Percentiles rank a stretch among this genome's conserved stretches.
phyloP scores from a whole-genome alignment of 53 echinoderm and acorn worm species.

The Hippasteria phrygiana region DNA sequence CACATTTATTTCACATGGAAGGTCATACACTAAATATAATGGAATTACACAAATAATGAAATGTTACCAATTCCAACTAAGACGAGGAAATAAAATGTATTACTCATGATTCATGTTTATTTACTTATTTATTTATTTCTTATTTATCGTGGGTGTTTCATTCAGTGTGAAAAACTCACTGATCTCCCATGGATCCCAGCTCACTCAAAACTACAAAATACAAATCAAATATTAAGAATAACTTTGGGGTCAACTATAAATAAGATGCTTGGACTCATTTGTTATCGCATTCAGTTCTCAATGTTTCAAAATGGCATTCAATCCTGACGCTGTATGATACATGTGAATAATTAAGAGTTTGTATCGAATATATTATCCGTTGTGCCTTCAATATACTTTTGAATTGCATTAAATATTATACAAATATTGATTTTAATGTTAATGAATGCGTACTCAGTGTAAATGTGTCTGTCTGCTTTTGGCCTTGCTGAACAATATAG shows the following conservation, averaged over 20 bases:
- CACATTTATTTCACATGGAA: too few relatives aligned
- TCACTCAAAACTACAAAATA: too few relatives aligned
- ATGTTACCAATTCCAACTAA: too few relatives aligned
- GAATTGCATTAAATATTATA: conserved; percentile 30
- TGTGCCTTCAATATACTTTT: conserved; percentile 31
- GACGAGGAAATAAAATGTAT: too few relatives aligned
- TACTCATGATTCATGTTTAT: too few relatives aligned
- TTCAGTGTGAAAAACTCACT: too few relatives aligned
- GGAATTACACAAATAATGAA: too few relatives aligned
- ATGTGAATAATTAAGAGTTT: conserved; percentile 13
- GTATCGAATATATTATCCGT: conserved; percentile 34
- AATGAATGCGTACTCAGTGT: neutral
- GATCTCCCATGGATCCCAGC: too few relatives aligned
- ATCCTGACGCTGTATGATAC: neutral
- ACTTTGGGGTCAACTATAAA: neutral
- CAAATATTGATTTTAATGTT: conserved; percentile 3
- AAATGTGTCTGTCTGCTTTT: neutral
- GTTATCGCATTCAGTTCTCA: neutral
- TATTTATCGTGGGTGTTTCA: too few relatives aligned
- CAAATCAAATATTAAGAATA: too few relatives aligned
- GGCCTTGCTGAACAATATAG: neutral
- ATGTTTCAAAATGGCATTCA: conserved; percentile 2
- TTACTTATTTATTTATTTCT: too few relatives aligned
- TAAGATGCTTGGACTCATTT: neutral
- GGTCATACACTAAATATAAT: too few relatives aligned